Conservation (phyloP, 2,888 invertebrate species). For the Epinotia ramella region DNA sequence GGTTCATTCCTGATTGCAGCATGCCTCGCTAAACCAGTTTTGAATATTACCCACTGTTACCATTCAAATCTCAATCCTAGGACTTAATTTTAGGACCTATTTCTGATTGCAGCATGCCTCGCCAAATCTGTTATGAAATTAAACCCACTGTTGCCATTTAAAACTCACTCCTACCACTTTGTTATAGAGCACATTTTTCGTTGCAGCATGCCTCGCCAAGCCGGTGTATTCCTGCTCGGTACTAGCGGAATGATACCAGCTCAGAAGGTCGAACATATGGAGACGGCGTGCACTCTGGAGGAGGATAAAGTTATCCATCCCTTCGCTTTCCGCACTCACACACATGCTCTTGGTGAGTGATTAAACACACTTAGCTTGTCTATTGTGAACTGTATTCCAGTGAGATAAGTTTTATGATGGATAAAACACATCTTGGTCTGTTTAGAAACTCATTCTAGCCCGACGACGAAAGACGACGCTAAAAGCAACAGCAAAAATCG, state of each 20-base stretch:
- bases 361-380: not conserved
- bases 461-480: too few relatives aligned
- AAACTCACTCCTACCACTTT: not conserved
- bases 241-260: conserved; percentile 93
- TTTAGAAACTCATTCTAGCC: too few relatives aligned
- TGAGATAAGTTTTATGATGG: too few relatives aligned
- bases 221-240: conserved; percentile 96
- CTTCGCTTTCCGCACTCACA: conserved; percentile 97
- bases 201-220: conserved; percentile 92
- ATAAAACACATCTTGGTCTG: too few relatives aligned
- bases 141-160: not conserved
- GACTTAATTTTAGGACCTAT: too few relatives aligned
- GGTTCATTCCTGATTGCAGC: conserved; percentile 75
- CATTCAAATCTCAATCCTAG: too few relatives aligned
- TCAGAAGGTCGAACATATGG: conserved; percentile 92
- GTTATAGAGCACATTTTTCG: conserved; percentile 27
- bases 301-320: conserved; percentile 95
- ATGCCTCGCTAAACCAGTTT: conserved; percentile 85
- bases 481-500: too few relatives aligned
- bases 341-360: conserved; percentile 92
- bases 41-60: too few relatives aligned
- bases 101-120: too few relatives aligned
- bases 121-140: not conserved
- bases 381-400: too few relatives aligned
- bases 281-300: conserved; percentile 92